phyloP scores from a whole-genome alignment of 2,113 vertebrate species.

The Heptranchias perlo region DNA sequence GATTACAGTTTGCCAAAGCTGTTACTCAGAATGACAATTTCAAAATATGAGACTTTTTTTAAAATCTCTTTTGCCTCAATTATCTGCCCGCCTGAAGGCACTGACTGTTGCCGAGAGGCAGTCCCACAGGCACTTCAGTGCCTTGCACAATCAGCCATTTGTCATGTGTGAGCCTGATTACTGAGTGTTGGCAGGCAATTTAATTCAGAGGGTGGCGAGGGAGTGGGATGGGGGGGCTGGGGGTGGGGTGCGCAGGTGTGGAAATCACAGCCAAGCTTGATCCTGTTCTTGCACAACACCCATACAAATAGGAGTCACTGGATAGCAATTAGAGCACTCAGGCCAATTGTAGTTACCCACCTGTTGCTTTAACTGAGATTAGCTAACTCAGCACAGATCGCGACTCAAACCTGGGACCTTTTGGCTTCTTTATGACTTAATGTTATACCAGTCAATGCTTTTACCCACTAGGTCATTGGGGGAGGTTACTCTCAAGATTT shows the following conservation, averaged over 20 bases:
- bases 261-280: not conserved
- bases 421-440: not conserved
- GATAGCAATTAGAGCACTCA: not conserved
- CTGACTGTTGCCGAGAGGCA: not conserved
- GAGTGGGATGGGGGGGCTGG: not conserved
- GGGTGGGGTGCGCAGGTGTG: not conserved
- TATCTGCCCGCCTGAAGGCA: not conserved
- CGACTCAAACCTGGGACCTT: not conserved
- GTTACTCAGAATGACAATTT: not conserved
- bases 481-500: not conserved
- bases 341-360: not conserved
- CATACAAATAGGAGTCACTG: not conserved
- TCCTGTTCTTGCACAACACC: not conserved
- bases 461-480: not conserved
- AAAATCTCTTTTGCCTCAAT: not conserved
- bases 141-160: not conserved
- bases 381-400: not conserved
- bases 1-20: not conserved
- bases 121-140: not conserved
- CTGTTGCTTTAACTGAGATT: not conserved
- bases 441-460: not conserved
- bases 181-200: not conserved
- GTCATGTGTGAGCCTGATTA: not conserved
- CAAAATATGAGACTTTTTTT: not conserved
- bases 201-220: not conserved